A percentile compares a stretch with the other conserved stretches of the same genome.
Evolutionary conservation across 1,140 invertebrate species (phyloP).

Genomic region (Olivierus martensii): DNA sequence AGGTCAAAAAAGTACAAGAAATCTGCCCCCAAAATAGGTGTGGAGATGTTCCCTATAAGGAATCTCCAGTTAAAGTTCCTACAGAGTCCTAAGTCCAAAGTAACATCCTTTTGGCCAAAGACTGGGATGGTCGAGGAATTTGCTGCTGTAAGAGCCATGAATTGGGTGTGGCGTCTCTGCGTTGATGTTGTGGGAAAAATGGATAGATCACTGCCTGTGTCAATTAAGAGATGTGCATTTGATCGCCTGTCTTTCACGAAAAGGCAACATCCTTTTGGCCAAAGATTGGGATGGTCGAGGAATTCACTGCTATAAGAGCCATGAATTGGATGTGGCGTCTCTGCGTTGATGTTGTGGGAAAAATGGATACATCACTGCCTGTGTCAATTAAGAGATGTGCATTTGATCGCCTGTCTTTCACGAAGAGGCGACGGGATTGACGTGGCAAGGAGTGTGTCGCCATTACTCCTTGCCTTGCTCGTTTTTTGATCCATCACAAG

Average conservation of each 20-base stretch:
- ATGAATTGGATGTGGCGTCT: too few relatives aligned
- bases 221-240: slow-evolving; percentile 4
- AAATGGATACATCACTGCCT: too few relatives aligned
- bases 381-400: too few relatives aligned
- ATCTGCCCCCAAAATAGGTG: slow-evolving; percentile 11
- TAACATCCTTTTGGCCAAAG: not conserved
- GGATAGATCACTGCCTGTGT: slow-evolving; percentile 7
- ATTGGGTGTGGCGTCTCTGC: not conserved
- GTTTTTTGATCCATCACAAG: too few relatives aligned
- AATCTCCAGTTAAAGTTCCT: slow-evolving; percentile 4
- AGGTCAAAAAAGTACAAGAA: slow-evolving; percentile 11
- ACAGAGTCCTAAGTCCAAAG: slow-evolving; percentile 1
- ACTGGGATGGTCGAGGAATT: slow-evolving; percentile 6
- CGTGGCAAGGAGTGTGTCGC: too few relatives aligned
- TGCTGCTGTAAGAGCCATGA: slow-evolving; percentile 1
- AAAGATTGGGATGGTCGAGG: too few relatives aligned
- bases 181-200: not conserved
- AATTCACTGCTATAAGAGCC: too few relatives aligned
- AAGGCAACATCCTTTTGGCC: too few relatives aligned
- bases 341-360: too few relatives aligned
- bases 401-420: too few relatives aligned
- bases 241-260: slow-evolving; percentile 5
- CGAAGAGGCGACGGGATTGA: too few relatives aligned
- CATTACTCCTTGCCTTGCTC: too few relatives aligned
- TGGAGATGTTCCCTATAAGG: not conserved